Evolutionary conservation across 2,113 vertebrate species (phyloP), one percentile per base, ranked within the genome.

Genomic region (Elaphurus davidianus): DNA sequence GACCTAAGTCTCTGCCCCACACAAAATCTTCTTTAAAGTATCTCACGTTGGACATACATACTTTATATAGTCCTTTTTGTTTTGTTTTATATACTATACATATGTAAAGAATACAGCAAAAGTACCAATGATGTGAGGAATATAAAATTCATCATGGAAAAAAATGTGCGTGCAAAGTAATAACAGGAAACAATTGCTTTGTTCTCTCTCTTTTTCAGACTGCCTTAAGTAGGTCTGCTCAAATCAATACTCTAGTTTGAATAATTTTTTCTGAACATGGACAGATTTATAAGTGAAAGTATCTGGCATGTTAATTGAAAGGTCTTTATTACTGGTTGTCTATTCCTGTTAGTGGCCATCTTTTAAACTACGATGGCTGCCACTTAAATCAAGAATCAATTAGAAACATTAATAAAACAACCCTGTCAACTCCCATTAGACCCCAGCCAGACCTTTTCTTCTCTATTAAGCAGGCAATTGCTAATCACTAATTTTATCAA

Each of bases 351-450:
- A 97, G 94, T 83, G 52, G 16, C 71, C 89, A 98, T 97, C 98
- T 98, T 97, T 96, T 95, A 96, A 30, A 97, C 92, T 91, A 98
- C 97, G 97, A 97, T 64, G 87, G 50, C 92, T 98, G 96, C 87
- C 97, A 97, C 96, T 98, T 99, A 98, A 98, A 98, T 98, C 96
- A 98, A 98, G 98, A 98, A 96, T 98, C 98, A 98, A 98, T 99
- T 99, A 99, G 97, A 98, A 98, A 97, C 98, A 98, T 98, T 99
- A 98, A 98, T 98, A 97, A 97, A 98, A 97, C 98, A 97, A 94
- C 60, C 91, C 91, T 95, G 92, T 96, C 98, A 98, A 98, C 91
- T 98, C 98, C 98, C 99, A 98, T 98, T 98, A 98, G 98, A 98
- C 78, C 81, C n/a, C 84, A 95, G 97, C 97, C 93, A 98, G 98